Percentiles rank a stretch among this genome's conserved stretches.
Conservation (phyloP, 2,113 vertebrate species). For the Clarias gariepinus region DNA sequence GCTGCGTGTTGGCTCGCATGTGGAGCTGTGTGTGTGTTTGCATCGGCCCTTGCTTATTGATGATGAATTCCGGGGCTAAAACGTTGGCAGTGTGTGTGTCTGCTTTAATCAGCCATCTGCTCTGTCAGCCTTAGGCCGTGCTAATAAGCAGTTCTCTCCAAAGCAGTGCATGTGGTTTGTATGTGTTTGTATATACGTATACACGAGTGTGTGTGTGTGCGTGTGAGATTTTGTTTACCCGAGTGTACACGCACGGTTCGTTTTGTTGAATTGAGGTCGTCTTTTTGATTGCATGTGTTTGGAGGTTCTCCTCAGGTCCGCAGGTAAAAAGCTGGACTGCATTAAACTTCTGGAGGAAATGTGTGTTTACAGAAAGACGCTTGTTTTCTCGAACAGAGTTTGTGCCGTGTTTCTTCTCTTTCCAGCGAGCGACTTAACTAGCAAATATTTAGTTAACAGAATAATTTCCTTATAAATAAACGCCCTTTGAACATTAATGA, state of each 20-base stretch:
- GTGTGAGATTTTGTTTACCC: conserved; percentile 23
- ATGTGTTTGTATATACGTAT: conserved; percentile 17
- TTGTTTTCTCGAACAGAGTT: neutral
- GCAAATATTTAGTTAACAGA: neutral
- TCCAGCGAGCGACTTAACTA: neutral
- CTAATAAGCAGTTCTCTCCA: conserved; percentile 17
- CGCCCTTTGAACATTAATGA: neutral
- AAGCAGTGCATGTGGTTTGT: conserved; percentile 33
- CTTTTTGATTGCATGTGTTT: neutral
- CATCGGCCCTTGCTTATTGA: conserved; percentile 20
- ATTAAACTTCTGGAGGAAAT: conserved; percentile 40
- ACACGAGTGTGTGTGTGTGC: conserved; percentile 11
- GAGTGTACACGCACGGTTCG: neutral
- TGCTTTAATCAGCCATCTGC: conserved; percentile 69
- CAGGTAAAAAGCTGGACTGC: conserved; percentile 45
- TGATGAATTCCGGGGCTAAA: conserved; percentile 23
- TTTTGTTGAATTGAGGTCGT: neutral
- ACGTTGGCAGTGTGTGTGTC: conserved; percentile 34
- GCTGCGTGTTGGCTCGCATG: conserved; percentile 9
- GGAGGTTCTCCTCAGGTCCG: conserved; percentile 6
- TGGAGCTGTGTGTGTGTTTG: conserved; percentile 20
- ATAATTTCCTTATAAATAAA: neutral
- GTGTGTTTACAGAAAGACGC: conserved; percentile 17
- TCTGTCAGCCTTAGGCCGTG: conserved; percentile 34
- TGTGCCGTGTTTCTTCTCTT: neutral